Evolutionary conservation across 2,113 vertebrate genomes (phyloP).

Genomic region (Anhinga anhinga): DNA sequence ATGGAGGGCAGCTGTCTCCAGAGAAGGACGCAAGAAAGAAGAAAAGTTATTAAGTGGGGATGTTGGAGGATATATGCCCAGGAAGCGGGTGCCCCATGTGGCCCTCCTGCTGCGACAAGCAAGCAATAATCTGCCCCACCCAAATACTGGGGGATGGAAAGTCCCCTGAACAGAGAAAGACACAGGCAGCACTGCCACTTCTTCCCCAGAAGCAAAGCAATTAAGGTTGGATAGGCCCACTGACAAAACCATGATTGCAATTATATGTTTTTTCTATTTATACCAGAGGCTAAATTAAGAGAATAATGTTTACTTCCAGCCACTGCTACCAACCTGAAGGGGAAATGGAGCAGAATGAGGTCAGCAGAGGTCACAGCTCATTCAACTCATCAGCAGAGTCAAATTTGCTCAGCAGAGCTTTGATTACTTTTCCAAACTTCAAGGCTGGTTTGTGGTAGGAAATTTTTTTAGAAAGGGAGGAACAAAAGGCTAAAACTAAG

Average conservation of each 20-base stretch:
- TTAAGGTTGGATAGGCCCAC: background rate
- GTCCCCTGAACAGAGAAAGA: background rate
- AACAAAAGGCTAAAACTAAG: conserved; percentile 10
- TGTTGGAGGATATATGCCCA: background rate
- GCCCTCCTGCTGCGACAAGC: background rate
- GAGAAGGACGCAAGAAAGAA: background rate
- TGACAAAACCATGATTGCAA: background rate
- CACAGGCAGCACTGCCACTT: background rate
- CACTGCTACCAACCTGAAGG: background rate
- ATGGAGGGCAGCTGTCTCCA: background rate
- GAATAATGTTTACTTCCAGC: conserved; percentile 21
- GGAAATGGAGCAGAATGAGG: conserved; percentile 31
- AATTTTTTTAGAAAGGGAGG: background rate
- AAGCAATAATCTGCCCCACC: background rate
- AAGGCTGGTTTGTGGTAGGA: background rate
- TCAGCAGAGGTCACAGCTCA: background rate
- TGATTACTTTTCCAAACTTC: conserved; percentile 26
- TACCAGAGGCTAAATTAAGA: conserved; percentile 25
- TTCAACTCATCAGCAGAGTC: background rate
- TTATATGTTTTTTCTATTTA: background rate
- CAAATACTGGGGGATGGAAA: background rate
- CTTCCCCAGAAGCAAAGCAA: background rate
- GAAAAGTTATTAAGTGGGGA: background rate
- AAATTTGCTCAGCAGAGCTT: conserved; percentile 30
- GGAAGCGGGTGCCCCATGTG: background rate